Evolutionary conservation across 2,113 vertebrate genomes (phyloP), one percentile per base, ranked within the genome.

Genomic region (Pseudopodoces humilis): DNA sequence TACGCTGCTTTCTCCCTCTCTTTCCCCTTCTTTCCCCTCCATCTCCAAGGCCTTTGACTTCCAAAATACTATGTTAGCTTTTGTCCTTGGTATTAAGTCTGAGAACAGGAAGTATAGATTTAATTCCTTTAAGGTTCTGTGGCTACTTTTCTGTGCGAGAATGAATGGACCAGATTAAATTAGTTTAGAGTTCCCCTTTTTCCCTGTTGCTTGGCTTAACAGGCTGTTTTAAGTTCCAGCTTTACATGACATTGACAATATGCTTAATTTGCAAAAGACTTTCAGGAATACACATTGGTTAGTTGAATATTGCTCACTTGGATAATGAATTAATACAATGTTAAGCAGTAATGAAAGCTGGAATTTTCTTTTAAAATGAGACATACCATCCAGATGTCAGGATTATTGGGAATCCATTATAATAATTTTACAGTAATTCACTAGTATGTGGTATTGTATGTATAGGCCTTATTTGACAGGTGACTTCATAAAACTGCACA

Each of bases 381-480:
- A 95, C 3, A 3, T 82, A 93, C 89, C 86, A 94, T 92, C 70
- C 77, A 77, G 81, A 44, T 88, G 83, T 87, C 81, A 59, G 86
- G 78, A 88, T 94, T 96, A 72, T 96, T 94, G 74, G 84, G 62
- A 84, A 83, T 91, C 71, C 78, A 76, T 92, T 90, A 53, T 71
- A 91, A 78, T 92, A 84, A 76, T 92, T 94, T 96, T 88, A 76
- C 88, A 87, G 89, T 95, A 97, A 94, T 83, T 93, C 86, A 77
- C 72, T 92, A 95, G 92, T 96, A 75, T 89, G 89, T 95, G 96
- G 76, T 96, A 87, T 91, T 94, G 89, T 97, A 93, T 86, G 94
- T 95, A 96, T 96, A 96, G 91, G 89, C 95, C 83, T 97, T 94
- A 94, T 91, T 96, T 97, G 96, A 96, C 90, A 93, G 88, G 95